Conservation (phyloP, 2,888 invertebrate species). For the Yponomeuta malinellus region DNA sequence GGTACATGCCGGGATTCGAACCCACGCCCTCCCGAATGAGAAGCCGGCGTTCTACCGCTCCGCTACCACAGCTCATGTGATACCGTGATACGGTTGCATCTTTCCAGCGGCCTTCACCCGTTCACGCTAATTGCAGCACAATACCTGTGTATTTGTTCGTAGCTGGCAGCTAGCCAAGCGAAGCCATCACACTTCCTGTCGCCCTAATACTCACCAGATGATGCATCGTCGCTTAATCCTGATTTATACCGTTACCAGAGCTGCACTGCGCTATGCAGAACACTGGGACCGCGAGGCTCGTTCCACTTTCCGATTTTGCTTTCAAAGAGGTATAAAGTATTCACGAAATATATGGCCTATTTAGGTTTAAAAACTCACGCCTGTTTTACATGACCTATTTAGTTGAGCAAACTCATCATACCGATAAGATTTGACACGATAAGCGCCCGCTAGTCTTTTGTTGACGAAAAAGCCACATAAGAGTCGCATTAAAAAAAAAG, state of each 20-base stretch:
- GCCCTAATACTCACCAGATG: conserved; percentile 6
- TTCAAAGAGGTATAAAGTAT: neutral
- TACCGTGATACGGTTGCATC: conserved; percentile 2
- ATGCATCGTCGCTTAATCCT: conserved; percentile 1
- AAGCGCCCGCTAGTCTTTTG: neutral
- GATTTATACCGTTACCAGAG: conserved; percentile 4
- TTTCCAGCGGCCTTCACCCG: conserved; percentile 16
- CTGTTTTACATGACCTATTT: neutral
- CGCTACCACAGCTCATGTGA: neutral
- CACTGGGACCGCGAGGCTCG: neutral
- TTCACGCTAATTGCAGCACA: conserved; percentile 16
- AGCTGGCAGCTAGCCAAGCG: conserved; percentile 14
- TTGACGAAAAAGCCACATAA: neutral
- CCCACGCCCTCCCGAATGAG: too few relatives aligned
- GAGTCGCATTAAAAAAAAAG: neutral
- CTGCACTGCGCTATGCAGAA: neutral
- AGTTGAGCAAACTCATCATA: neutral
- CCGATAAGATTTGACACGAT: neutral
- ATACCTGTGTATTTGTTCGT: conserved; percentile 14
- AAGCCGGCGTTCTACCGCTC: too few relatives aligned
- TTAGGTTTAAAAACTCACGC: neutral
- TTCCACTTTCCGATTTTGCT: neutral
- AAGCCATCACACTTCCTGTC: conserved; percentile 17
- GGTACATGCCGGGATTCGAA: too few relatives aligned
- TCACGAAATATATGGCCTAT: neutral